Evolutionary conservation across 2,888 invertebrate genomes (phyloP), one percentile per base, ranked within the genome.

Genomic region (Theretra japonica): DNA sequence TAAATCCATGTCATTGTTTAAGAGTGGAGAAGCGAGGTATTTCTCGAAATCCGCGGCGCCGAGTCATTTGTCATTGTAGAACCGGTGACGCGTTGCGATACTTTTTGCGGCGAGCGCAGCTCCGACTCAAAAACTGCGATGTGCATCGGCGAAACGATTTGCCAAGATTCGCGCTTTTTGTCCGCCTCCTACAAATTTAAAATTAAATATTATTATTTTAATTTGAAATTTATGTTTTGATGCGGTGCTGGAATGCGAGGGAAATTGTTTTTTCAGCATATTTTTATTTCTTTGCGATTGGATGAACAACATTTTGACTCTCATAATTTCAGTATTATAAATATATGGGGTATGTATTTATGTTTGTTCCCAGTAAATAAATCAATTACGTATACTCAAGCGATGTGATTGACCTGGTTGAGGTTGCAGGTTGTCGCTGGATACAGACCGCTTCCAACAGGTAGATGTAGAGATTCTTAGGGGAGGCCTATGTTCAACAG

Each of bases 61-160:
- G 76, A 82, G 90, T 92, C 92, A 92, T 93, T 93, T 90, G 86
- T 94, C 92, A 92, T 89, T 82, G 83, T 80, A 82, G 81, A 82
- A 81, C 78, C 59, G 82, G 83, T 83, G 85, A 74, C 75, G 83
- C 28, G 68, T 48, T 19, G 30, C 19, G 60, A 41, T 72, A 50
- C 84, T 91, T 93, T 92, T 92, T 92, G 90, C 88, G 53, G n/a
- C 19, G 80, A 81, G 76, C 77, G 78, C 77, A 30, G 72, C 57
- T 70, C 73, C 72, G 73, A 73, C 71, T 60, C 70, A 71, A 59
- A 77, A 80, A 73, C 72, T 79, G 80, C 79, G 80, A 80, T 79
- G 78, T 83, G 83, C 82, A 83, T 76, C 83, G 76, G 75, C 77
- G 75, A 75, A 60, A 65, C 79, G 78, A 73, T 75, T 79, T 77